Evolutionary conservation across 2,797 vertebrate species (phyloP).

Genomic region (Xenops minutus): DNA sequence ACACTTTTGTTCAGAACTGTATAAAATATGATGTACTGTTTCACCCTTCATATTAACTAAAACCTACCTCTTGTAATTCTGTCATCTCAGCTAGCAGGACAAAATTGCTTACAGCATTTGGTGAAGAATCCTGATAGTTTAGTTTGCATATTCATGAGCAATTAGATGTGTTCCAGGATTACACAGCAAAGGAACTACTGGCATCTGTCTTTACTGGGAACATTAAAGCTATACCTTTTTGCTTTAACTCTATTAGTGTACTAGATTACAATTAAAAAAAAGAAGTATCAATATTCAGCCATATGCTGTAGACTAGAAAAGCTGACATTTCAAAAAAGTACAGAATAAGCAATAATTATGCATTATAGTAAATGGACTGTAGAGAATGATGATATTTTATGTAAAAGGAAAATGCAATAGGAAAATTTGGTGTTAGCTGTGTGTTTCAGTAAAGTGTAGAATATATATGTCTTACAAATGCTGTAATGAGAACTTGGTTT

Average conservation of each 20-base stretch:
- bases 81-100: constrained; percentile 1
- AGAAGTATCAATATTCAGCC: not conserved
- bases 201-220: constrained; percentile 13
- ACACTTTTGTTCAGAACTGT: constrained; percentile 1
- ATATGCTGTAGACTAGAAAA: not conserved
- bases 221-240: constrained; percentile 37
- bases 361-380: not conserved
- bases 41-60: constrained; percentile 35
- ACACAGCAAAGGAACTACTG: not conserved
- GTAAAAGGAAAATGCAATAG: not conserved
- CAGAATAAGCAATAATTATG: not conserved
- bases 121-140: constrained; percentile 26
- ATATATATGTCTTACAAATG: not conserved
- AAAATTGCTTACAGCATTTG: constrained; percentile 46
- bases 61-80: not conserved
- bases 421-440: not conserved
- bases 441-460: not conserved
- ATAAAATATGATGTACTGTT: constrained; percentile 42
- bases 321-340: not conserved
- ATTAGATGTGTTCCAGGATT: constrained; percentile 28
- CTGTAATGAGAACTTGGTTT: not conserved
- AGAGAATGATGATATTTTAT: not conserved
- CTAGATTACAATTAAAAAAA: not conserved
- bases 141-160: constrained; percentile 60
- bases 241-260: not conserved